Conservation (phyloP, 2,888 invertebrate species). For the Lasius fuliginosus region DNA sequence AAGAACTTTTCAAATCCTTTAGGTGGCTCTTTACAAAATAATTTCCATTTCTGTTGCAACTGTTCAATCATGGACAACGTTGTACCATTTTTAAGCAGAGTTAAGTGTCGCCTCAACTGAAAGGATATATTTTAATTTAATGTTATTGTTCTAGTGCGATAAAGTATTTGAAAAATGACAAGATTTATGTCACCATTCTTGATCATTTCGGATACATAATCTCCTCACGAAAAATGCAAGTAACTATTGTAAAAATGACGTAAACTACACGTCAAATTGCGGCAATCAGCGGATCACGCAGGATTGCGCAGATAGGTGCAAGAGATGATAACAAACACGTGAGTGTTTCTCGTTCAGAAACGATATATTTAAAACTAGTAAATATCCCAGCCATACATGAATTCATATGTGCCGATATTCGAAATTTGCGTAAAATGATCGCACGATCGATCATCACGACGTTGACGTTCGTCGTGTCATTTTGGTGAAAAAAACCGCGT, state of each 20-base stretch:
- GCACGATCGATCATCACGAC: not conserved
- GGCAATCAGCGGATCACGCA: not conserved
- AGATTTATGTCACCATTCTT: not conserved
- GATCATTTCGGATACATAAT: not conserved
- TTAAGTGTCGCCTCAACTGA: conserved; percentile 85
- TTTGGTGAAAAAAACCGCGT: not conserved
- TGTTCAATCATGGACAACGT: conserved; percentile 88
- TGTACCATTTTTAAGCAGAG: conserved; percentile 82
- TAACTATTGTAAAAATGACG: not conserved
- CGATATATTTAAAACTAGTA: not conserved
- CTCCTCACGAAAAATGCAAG: not conserved
- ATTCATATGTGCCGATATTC: not conserved
- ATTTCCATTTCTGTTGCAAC: conserved; percentile 89
- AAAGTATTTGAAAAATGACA: not conserved
- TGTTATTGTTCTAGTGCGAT: not conserved
- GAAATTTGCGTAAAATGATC: not conserved
- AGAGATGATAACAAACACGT: not conserved
- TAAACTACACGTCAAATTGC: not conserved
- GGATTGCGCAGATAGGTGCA: not conserved
- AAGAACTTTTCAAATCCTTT: conserved; percentile 98
- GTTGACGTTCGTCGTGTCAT: not conserved
- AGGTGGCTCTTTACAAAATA: conserved; percentile 93
- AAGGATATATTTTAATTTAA: conserved; percentile 53
- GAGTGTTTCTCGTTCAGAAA: not conserved
- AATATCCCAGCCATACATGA: not conserved